Conservation (phyloP, 2,113 vertebrate species). For the Eidolon helvum region DNA sequence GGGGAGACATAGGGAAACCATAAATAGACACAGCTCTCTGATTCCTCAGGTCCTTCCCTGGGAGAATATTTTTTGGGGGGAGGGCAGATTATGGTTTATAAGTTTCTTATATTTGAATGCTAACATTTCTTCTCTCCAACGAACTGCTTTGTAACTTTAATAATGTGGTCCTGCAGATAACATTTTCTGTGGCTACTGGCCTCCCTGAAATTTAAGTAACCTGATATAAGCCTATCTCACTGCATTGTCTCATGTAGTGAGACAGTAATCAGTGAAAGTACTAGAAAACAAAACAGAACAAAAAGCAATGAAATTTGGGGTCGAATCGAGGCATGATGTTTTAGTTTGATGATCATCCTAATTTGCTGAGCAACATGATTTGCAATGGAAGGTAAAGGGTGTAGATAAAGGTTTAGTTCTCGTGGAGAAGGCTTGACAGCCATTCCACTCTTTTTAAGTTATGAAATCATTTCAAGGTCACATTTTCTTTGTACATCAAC, state of each 20-base stretch:
- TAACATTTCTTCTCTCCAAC: not conserved
- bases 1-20: not conserved
- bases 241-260: fast-evolving
- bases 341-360: not conserved
- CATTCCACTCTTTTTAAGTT: not conserved
- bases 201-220: not conserved
- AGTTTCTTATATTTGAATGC: not conserved
- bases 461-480: not conserved
- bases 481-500: not conserved
- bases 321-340: not conserved
- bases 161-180: not conserved
- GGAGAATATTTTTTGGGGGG: constrained; percentile 50
- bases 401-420: not conserved
- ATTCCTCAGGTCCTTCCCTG: constrained; percentile 12
- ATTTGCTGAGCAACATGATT: not conserved
- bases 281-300: not conserved
- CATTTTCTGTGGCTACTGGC: not conserved
- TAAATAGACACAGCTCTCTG: constrained; percentile 50
- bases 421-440: not conserved
- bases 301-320: not conserved
- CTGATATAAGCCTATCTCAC: not conserved
- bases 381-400: not conserved
- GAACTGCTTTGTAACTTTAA: not conserved
- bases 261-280: not conserved
- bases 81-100: constrained; percentile 16